Evolutionary conservation across 2,888 invertebrate genomes (phyloP).

Genomic region (Schizaphis graminum): DNA sequence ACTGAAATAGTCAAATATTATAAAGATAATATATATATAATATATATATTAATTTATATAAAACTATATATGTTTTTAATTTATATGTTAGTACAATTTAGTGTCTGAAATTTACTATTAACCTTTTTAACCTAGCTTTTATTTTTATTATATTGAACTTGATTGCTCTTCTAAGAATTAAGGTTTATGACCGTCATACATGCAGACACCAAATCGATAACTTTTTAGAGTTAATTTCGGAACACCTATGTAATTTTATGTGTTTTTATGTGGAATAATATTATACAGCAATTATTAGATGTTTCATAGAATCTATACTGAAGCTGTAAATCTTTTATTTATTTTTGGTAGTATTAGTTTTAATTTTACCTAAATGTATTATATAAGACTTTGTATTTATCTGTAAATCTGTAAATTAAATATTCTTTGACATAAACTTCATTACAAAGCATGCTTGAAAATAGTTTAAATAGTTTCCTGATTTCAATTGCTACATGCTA

Average conservation of each 20-base stretch:
- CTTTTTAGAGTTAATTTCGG: not conserved
- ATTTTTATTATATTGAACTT: slow-evolving; percentile 53
- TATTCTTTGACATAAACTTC: not conserved
- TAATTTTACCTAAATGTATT: not conserved
- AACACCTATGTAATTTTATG: not conserved
- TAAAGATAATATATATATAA: no score
- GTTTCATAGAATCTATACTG: not conserved
- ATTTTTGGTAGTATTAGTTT: not conserved
- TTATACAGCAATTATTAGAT: not conserved
- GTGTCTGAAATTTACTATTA: not conserved
- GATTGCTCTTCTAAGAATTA: slow-evolving; percentile 7
- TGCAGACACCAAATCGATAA: slow-evolving; percentile 17
- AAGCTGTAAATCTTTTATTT: not conserved
- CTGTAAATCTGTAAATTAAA: not conserved
- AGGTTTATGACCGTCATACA: slow-evolving; percentile 46
- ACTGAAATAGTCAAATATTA: not conserved
- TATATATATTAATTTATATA: no score
- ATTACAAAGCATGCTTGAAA: not conserved
- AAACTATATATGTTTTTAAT: not conserved
- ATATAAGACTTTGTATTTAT: not conserved
- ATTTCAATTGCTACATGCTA: not conserved
- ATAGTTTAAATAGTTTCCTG: not conserved
- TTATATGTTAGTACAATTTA: not conserved
- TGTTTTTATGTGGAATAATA: not conserved
- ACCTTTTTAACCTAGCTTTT: slow-evolving; percentile 1